Conservation (phyloP, 2,797 vertebrate genomes). For the Gobio occitaniae region DNA sequence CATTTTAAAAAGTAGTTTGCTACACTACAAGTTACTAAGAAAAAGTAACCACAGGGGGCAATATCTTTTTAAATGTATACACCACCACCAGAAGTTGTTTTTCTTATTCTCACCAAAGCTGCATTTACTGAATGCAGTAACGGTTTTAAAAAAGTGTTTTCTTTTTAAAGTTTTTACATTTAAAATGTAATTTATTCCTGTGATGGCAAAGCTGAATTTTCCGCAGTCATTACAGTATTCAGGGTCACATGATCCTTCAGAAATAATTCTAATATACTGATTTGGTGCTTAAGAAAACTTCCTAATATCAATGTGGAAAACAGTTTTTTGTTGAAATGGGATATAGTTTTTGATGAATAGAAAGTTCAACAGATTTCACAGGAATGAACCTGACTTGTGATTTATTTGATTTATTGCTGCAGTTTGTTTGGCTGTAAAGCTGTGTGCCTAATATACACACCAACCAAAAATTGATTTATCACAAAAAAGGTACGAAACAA, state of each 20-base stretch:
- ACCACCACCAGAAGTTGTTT: neutral
- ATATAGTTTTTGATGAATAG: neutral
- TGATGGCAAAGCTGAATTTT: neutral
- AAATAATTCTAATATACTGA: neutral
- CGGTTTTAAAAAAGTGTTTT: too few species aligned
- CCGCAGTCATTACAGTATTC: neutral
- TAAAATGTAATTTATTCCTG: too few species aligned
- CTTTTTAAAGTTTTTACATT: neutral
- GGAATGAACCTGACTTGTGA: neutral
- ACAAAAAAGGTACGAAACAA: neutral
- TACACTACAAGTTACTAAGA: slow-evolving; percentile 9
- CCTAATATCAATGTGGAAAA: neutral
- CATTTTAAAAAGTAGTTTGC: neutral
- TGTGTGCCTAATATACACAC: neutral
- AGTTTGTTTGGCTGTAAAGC: neutral
- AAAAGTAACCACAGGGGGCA: neutral
- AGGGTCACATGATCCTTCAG: neutral
- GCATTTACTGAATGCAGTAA: neutral
- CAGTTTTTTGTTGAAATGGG: neutral
- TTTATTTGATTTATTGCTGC: neutral
- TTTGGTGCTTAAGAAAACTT: neutral
- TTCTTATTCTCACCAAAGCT: neutral
- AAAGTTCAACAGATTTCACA: neutral
- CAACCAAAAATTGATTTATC: neutral
- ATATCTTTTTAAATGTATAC: neutral